Evolutionary conservation across 2,113 vertebrate genomes (phyloP).

Genomic region (Furnarius figulus): DNA sequence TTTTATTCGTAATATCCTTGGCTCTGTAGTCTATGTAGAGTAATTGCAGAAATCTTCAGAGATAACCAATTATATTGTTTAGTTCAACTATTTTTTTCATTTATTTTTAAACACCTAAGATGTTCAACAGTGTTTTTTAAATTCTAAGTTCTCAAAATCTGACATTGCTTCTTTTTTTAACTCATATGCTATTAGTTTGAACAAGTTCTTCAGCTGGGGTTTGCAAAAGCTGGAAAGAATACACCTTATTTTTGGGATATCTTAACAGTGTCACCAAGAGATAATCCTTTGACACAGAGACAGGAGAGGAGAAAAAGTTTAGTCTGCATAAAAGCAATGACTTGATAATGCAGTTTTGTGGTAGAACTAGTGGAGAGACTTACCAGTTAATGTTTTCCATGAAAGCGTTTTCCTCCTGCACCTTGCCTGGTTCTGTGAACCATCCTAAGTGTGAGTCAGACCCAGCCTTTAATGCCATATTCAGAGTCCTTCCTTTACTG

Average conservation of each 20-base stretch:
- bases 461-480: neutral
- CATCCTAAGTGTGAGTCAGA: slow-evolving; percentile 1
- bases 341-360: neutral
- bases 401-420: neutral
- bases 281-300: neutral
- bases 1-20: neutral
- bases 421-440: no score
- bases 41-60: neutral
- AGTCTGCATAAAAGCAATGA: neutral
- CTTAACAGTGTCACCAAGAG: neutral
- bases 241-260: neutral
- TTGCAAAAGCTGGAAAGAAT: neutral
- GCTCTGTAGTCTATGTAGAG: neutral
- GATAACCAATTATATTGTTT: neutral
- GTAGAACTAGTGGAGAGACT: neutral
- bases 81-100: neutral
- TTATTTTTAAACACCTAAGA: neutral
- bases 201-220: neutral
- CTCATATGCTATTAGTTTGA: neutral
- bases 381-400: neutral
- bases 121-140: neutral
- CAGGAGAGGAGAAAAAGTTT: neutral
- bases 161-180: neutral
- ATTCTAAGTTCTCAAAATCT: neutral
- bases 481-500: neutral